These are phyloP conservation scores for Etia nguti DNA, from an alignment of 2,113 vertebrate species.

Conservation along the genomic window DNA sequence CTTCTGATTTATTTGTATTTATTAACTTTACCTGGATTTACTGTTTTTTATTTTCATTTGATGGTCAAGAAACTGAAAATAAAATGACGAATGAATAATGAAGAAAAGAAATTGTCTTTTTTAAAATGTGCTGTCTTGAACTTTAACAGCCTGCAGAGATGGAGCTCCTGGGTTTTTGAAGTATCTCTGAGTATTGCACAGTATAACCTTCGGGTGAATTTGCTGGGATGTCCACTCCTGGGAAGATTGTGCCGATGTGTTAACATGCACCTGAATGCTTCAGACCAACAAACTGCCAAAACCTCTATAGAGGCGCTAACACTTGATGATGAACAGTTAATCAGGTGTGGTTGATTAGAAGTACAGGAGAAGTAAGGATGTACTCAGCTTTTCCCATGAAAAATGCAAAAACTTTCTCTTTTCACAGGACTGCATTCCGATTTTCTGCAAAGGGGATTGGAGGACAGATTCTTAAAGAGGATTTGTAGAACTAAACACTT, in stretches of 20 bases:
- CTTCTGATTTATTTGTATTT: neutral
- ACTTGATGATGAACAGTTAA: neutral
- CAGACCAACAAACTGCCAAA: neutral
- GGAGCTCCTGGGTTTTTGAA: neutral
- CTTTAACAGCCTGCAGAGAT: neutral
- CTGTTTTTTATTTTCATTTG: neutral
- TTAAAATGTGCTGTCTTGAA: fast-evolving
- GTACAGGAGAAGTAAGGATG: neutral
- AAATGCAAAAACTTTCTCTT: fast-evolving
- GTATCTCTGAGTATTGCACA: neutral
- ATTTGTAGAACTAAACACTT: neutral
- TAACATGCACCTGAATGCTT: neutral
- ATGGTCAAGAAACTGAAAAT: neutral
- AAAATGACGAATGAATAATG: neutral
- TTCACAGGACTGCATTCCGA: neutral
- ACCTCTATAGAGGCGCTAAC: neutral
- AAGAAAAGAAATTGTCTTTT: neutral
- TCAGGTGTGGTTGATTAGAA: neutral
- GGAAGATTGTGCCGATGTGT: neutral
- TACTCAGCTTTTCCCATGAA: fast-evolving
- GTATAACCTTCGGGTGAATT: fast-evolving
- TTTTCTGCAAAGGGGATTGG: neutral
- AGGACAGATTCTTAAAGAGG: neutral
- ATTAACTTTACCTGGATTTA: neutral
- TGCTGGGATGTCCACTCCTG: neutral